A percentile compares a stretch with the other conserved stretches of the same genome.
phyloP scores from a whole-genome alignment of 2,888 invertebrate species.

The Alviniconcha strummeri region DNA sequence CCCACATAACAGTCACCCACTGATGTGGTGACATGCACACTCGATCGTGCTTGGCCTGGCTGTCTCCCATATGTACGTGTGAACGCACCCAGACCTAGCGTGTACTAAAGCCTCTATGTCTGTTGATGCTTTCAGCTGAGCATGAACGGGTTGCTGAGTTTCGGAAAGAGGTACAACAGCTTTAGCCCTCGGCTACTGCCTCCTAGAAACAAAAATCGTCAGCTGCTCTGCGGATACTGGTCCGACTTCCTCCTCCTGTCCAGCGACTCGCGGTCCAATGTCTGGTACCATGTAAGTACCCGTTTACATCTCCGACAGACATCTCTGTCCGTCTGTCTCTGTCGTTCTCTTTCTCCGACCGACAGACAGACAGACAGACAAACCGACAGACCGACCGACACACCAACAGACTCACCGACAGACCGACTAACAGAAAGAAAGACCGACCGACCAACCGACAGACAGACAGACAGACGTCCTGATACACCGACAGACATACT shows the following conservation, averaged over 20 bases:
- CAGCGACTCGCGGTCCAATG: slow-evolving; percentile 6
- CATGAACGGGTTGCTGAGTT: slow-evolving; percentile 38
- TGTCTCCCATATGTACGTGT: no score
- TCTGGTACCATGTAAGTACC: slow-evolving; percentile 35
- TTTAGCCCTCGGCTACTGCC: slow-evolving; percentile 29
- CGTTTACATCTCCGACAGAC: background rate
- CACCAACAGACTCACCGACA: no score
- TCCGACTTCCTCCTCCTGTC: slow-evolving; percentile 20
- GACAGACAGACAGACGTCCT: background rate
- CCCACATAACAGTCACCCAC: no score
- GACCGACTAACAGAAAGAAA: no score
- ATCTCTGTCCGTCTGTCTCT: background rate
- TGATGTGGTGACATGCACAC: no score
- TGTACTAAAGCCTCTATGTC: background rate
- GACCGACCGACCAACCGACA: no score
- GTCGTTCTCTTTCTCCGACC: background rate
- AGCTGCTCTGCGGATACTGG: slow-evolving; percentile 39
- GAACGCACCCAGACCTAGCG: no score
- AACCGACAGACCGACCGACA: no score
- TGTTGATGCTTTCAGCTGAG: slow-evolving; percentile 27
- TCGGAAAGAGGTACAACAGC: slow-evolving; percentile 27
- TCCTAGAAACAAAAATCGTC: background rate
- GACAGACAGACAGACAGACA: no score
- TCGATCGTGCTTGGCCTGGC: no score
- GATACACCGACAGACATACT: background rate